Percentiles rank a stretch among this genome's conserved stretches.
These are phyloP conservation scores for Dicrurus megarhynchus DNA, from an alignment of 2,113 vertebrate genomes.

Conservation along the genomic window DNA sequence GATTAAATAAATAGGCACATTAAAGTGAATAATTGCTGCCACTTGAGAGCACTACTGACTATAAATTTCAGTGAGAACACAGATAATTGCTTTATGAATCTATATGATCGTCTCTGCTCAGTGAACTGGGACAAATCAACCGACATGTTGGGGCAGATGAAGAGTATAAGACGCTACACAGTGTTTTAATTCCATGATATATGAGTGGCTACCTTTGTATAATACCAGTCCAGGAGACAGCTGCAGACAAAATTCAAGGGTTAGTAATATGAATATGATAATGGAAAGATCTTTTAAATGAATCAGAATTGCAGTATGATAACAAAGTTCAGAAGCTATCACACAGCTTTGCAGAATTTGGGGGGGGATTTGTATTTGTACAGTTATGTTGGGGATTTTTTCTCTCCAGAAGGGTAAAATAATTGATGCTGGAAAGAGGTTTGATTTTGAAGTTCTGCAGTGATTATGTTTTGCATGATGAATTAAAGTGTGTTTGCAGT, in stretches of 20 bases:
- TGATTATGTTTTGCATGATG: background rate
- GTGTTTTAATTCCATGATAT: background rate
- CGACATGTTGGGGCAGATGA: background rate
- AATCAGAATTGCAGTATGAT: background rate
- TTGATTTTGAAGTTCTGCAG: background rate
- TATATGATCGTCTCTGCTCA: background rate
- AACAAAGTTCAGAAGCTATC: background rate
- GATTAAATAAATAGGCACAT: slow-evolving; percentile 41
- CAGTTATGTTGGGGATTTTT: background rate
- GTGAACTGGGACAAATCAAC: slow-evolving; percentile 17
- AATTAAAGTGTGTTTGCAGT: background rate
- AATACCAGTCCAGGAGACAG: background rate
- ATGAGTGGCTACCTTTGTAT: background rate
- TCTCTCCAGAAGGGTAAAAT: background rate
- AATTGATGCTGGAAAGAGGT: background rate
- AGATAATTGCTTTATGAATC: slow-evolving; percentile 42
- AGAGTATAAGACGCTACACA: background rate
- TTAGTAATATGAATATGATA: background rate
- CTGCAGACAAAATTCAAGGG: background rate
- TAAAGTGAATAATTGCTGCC: slow-evolving; percentile 30
- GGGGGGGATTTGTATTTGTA: background rate
- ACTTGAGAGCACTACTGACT: background rate
- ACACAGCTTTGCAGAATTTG: background rate
- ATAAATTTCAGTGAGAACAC: slow-evolving; percentile 24
- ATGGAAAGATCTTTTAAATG: background rate